phyloP scores from a whole-genome alignment of 2,797 vertebrate species.

The Columba guinea region DNA sequence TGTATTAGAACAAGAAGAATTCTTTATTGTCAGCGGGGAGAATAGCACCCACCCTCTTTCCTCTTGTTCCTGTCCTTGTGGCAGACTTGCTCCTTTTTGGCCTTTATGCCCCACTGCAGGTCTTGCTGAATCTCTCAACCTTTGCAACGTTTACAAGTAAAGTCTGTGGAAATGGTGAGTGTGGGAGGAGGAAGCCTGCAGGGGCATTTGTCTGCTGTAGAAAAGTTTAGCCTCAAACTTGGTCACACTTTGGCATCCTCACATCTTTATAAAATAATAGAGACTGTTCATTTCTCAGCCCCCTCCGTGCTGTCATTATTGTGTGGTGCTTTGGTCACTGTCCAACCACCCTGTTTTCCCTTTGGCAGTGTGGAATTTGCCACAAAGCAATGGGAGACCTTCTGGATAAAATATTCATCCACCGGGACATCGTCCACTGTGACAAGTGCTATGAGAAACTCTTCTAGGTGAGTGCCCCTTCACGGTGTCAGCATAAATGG shows the following conservation, averaged over 20 bases:
- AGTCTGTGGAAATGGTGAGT: not conserved
- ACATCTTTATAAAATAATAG: not conserved
- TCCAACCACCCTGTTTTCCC: not conserved
- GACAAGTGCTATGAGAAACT: constrained; percentile 89
- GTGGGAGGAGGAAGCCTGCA: not conserved
- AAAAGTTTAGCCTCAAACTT: not conserved
- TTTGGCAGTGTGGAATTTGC: constrained; percentile 88
- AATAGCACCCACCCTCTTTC: not conserved
- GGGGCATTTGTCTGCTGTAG: not conserved
- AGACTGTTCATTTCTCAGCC: not conserved
- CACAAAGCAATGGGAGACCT: constrained; percentile 91
- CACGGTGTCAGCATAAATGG: not conserved
- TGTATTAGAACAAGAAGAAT: not conserved
- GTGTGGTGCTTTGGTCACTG: not conserved
- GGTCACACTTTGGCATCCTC: not conserved
- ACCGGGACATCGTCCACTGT: constrained; percentile 89
- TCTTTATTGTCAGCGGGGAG: not conserved
- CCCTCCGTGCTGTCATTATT: not conserved
- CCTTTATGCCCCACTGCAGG: not conserved
- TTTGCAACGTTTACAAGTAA: not conserved
- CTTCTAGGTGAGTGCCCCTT: constrained; percentile 79
- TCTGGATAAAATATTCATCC: constrained; percentile 90
- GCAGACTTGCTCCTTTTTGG: not conserved
- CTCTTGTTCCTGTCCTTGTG: not conserved
- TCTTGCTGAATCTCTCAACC: not conserved